Conservation (phyloP, 2,113 vertebrate species). For the Neodontobutis hainanensis region DNA sequence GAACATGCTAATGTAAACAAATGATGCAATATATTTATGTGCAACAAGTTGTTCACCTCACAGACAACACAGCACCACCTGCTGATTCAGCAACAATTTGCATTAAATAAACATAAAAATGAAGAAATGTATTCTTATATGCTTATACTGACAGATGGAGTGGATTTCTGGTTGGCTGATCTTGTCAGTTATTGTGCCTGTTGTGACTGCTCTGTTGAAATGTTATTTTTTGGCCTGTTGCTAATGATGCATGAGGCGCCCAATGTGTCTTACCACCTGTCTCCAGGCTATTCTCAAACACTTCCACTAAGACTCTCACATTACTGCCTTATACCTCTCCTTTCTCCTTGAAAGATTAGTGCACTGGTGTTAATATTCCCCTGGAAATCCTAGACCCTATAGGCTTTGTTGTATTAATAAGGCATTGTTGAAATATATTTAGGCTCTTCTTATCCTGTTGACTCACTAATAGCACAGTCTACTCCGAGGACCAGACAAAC, state of each 20-base stretch:
- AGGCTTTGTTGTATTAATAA: slow-evolving; percentile 13
- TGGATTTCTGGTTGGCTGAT: neutral
- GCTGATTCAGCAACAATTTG: neutral
- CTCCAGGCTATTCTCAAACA: slow-evolving; percentile 59
- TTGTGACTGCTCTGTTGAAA: slow-evolving; percentile 23
- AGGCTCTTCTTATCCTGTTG: slow-evolving; percentile 4
- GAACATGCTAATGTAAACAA: neutral
- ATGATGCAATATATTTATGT: neutral
- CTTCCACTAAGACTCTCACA: slow-evolving; percentile 44
- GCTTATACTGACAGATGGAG: slow-evolving; percentile 17
- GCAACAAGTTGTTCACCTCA: neutral
- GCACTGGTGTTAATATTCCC: slow-evolving; percentile 19
- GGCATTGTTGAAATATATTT: slow-evolving; percentile 2
- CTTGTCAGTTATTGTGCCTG: slow-evolving; percentile 12
- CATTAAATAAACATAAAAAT: neutral
- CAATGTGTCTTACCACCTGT: slow-evolving; percentile 63
- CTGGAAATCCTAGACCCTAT: slow-evolving; percentile 4
- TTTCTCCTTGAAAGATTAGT: slow-evolving; percentile 27
- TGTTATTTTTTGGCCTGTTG: slow-evolving; percentile 60
- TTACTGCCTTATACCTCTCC: slow-evolving; percentile 44
- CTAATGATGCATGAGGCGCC: slow-evolving; percentile 40
- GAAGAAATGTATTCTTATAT: neutral
- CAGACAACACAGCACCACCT: slow-evolving; percentile 28
- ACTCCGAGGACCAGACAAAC: slow-evolving; percentile 31
- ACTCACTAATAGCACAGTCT: slow-evolving; percentile 23